Conservation (phyloP, 2,888 invertebrate species). For the Sphaerophoria rueppellii region DNA sequence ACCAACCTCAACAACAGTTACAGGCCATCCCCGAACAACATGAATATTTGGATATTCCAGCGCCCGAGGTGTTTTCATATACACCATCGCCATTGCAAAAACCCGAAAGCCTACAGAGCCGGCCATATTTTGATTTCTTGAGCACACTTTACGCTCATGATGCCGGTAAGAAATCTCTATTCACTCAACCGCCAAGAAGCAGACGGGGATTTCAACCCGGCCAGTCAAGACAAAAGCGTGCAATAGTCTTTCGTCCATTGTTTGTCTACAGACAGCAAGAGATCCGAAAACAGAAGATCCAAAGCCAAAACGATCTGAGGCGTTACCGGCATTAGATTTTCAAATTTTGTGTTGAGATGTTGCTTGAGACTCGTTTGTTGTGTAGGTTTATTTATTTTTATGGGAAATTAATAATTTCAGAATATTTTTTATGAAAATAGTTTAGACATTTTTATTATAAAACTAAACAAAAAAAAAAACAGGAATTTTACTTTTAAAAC, state of each 20-base stretch:
- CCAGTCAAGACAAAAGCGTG: conserved; percentile 74
- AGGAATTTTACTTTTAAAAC: conserved; percentile 59
- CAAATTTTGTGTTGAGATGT: neutral
- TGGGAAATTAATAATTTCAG: neutral
- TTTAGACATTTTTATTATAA: conserved; percentile 5
- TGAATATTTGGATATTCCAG: conserved; percentile 77
- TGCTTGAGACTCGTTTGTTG: neutral
- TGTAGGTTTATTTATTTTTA: neutral
- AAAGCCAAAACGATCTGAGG: conserved; percentile 8
- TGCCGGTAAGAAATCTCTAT: conserved; percentile 77
- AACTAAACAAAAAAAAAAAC: conserved; percentile 35
- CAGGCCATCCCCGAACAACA: conserved; percentile 54
- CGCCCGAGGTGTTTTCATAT: conserved; percentile 79
- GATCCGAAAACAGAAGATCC: conserved; percentile 76
- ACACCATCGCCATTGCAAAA: conserved; percentile 78
- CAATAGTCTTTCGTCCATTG: conserved; percentile 80
- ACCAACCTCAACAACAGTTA: conserved; percentile 66
- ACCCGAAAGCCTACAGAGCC: conserved; percentile 79
- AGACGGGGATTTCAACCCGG: conserved; percentile 24
- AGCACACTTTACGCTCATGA: conserved; percentile 81
- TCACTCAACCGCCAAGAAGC: conserved; percentile 75
- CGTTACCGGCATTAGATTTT: conserved; percentile 55
- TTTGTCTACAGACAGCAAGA: conserved; percentile 81
- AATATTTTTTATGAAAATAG: neutral
- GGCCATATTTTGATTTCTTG: conserved; percentile 80